These are phyloP conservation scores for Notolepis coatsorum DNA, from an alignment of 2,797 vertebrate species.

Conservation along the genomic window DNA sequence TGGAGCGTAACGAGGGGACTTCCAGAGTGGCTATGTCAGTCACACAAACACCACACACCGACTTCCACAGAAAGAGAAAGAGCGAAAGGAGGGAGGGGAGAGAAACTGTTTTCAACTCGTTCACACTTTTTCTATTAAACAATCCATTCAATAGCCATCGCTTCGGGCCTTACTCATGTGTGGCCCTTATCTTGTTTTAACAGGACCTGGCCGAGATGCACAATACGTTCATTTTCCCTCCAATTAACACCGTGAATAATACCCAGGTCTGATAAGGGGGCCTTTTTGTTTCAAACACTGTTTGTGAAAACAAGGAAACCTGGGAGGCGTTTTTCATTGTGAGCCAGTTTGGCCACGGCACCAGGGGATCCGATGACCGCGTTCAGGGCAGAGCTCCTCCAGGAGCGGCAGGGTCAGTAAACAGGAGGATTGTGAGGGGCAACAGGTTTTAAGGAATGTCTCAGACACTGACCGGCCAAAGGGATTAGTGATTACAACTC, in stretches of 20 bases:
- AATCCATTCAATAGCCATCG: constrained; percentile 64
- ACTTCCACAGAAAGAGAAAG: neutral
- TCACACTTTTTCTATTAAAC: constrained; percentile 72
- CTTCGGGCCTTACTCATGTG: constrained; percentile 53
- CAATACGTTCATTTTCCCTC: constrained; percentile 80
- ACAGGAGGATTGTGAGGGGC: constrained; percentile 29
- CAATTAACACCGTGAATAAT: constrained; percentile 84
- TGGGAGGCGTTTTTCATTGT: constrained; percentile 82
- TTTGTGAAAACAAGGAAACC: constrained; percentile 81
- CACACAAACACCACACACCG: too few relatives aligned
- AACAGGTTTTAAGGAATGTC: constrained; percentile 13
- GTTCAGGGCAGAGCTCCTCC: constrained; percentile 55
- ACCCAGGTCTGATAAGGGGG: constrained; percentile 80
- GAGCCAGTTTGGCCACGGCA: constrained; percentile 67
- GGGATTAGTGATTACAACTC: too few relatives aligned
- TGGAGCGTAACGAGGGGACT: constrained; percentile 33
- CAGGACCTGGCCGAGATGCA: constrained; percentile 76
- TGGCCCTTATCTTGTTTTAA: constrained; percentile 87
- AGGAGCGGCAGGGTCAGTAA: constrained; percentile 63
- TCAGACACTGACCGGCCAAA: constrained; percentile 8
- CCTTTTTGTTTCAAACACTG: constrained; percentile 79
- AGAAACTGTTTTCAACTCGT: constrained; percentile 61
- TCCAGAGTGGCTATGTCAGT: constrained; percentile 36
- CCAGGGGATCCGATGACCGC: constrained; percentile 63
- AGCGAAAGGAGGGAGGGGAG: too few relatives aligned